These are phyloP conservation scores for Cephus runcator DNA, from an alignment of 2,888 invertebrate species.

Conservation along the genomic window DNA sequence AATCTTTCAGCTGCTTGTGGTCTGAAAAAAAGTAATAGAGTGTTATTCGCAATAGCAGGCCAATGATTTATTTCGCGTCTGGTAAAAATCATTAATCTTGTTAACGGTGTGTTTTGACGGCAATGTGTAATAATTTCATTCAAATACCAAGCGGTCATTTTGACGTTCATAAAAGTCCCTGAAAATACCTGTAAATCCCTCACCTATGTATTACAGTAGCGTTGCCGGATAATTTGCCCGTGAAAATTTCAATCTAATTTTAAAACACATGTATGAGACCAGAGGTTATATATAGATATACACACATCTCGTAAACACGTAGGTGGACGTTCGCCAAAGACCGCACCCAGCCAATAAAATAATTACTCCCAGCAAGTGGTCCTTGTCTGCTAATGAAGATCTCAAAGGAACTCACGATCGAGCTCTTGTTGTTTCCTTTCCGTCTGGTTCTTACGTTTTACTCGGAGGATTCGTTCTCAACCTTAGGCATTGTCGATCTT, in stretches of 20 bases:
- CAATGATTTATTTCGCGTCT: neutral
- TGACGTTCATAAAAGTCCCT: neutral
- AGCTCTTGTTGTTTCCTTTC: neutral
- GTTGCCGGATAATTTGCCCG: neutral
- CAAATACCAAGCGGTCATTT: neutral
- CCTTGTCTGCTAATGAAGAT: constrained; percentile 39
- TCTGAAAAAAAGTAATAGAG: neutral
- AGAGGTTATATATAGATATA: neutral
- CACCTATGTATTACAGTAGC: neutral
- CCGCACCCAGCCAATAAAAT: constrained; percentile 17
- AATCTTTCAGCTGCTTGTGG: neutral
- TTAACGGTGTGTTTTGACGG: neutral
- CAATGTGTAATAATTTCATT: neutral
- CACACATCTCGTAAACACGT: neutral
- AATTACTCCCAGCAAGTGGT: constrained; percentile 36
- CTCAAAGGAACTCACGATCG: constrained; percentile 30
- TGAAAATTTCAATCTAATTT: neutral
- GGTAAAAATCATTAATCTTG: constrained; percentile 15
- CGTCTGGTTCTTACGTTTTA: neutral
- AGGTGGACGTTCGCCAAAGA: neutral
- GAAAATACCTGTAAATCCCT: neutral
- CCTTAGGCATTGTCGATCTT: neutral
- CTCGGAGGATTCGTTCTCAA: neutral
- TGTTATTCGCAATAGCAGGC: neutral
- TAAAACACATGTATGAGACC: neutral